Base-by-base conservation (phyloP, 1,140 invertebrate species). In the Drosophila kohkoa region DNA sequence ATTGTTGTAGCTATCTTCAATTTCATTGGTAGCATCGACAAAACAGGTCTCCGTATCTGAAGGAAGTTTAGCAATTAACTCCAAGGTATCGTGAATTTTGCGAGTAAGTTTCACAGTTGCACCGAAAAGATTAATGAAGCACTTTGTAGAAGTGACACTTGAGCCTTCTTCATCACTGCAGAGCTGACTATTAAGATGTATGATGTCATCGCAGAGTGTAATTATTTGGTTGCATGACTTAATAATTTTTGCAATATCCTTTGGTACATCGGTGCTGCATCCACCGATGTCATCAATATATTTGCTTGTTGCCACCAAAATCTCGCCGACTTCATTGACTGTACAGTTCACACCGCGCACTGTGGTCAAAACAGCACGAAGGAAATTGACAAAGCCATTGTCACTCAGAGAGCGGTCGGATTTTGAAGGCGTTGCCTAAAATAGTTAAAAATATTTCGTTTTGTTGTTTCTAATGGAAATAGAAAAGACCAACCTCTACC, bases 21-120 rank as follows among this genome's bases (percentile, higher is more conserved):
- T 49, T 1, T 32, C 28, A 1, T 55, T 75, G 58, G 81, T 82
- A 51, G 81, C 81, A 65, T 41, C 38, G 3, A 72, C 10, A 16
- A 76, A 82, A 25, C 81, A 82, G 2, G 52, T 46, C 15, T 59
- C 65, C 6, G 77, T 82, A 30, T 82, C 63, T 1, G 35, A 0
- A 13, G 81, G 81, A 58, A 83, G 7, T 2, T 72, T 72, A 32
- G 49, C 52, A 13, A 69, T 72, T 52, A 76, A 20, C 16, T 72
- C 65, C 1, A 83, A 35, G 15, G 74, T 51, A 5, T 8, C 20
- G n/a, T 77, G 69, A 4, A 83, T 54, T 41, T 59, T 77, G 0
- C 65, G 52, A 20, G 51, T 62, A 59, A 88, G 35, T 15, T 41
- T 62, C 54, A 69, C 65, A 5, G 41, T 15, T 7, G 79, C 49